These are phyloP conservation scores for Drosophila jambulina DNA, from an alignment of 1,140 invertebrate genomes.

Conservation along the genomic window DNA sequence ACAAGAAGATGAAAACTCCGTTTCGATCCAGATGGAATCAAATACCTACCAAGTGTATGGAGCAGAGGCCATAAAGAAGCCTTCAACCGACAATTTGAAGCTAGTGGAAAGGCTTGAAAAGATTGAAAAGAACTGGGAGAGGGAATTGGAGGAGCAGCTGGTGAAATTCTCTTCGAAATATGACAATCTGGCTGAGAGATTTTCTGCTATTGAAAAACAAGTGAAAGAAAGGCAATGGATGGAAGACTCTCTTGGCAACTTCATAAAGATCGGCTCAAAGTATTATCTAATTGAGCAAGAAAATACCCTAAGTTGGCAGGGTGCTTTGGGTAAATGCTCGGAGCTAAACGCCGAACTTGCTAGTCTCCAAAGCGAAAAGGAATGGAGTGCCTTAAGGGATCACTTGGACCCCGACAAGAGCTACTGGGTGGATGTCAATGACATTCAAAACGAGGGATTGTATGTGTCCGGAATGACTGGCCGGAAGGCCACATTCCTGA, in stretches of 20 bases:
- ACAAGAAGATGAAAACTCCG: not conserved
- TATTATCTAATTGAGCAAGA: not conserved
- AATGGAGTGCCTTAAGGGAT: not conserved
- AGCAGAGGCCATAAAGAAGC: no score
- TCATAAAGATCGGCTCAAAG: not conserved
- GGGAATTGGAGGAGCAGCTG: not conserved
- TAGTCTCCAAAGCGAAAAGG: not conserved
- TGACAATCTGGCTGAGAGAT: not conserved
- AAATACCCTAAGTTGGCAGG: fast-evolving
- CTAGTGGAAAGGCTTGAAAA: not conserved
- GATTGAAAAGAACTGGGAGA: conserved; percentile 1
- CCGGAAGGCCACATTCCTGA: not conserved
- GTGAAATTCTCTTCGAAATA: not conserved
- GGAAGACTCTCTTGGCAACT: not conserved
- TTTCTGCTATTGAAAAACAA: not conserved
- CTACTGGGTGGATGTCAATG: conserved; percentile 4
- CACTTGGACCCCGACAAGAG: not conserved
- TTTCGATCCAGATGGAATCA: not conserved
- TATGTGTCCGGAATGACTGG: not conserved
- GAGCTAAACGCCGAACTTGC: not conserved
- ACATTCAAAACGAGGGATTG: fast-evolving
- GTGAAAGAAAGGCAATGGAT: not conserved
- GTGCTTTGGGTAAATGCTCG: not conserved
- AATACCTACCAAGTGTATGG: not conserved
- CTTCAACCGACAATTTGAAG: not conserved